A percentile compares a stretch with the other conserved stretches of the same genome.
Conservation (phyloP, 2,797 vertebrate genomes). For the Glossophaga mutica region DNA sequence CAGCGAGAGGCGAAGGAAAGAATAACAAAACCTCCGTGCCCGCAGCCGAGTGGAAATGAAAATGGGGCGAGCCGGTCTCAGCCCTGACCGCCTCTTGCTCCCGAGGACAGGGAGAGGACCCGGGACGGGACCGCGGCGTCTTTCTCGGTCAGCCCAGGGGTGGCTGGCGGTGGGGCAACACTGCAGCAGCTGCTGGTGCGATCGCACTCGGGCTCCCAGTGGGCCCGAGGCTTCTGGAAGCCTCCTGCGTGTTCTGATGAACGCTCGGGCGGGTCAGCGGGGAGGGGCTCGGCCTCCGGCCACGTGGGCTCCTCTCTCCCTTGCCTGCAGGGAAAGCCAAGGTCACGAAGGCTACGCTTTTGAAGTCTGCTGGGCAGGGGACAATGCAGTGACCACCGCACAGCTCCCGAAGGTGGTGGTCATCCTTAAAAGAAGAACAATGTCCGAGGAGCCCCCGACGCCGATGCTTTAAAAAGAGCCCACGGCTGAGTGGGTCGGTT, state of each 20-base stretch:
- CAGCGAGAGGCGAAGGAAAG: neutral
- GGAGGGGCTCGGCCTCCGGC: rapidly evolving
- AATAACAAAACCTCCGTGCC: neutral
- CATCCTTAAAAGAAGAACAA: neutral
- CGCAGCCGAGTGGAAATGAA: neutral
- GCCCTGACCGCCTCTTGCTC: neutral
- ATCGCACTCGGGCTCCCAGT: neutral
- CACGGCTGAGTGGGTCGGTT: no score
- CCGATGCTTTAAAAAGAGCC: neutral
- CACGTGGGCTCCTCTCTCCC: neutral
- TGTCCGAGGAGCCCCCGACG: neutral
- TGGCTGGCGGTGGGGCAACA: neutral
- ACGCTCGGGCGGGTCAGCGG: neutral
- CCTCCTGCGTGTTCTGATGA: neutral
- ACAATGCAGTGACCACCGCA: neutral
- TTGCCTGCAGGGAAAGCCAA: neutral
- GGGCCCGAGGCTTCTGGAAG: neutral
- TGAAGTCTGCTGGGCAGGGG: neutral
- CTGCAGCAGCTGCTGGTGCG: neutral
- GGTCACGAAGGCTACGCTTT: rapidly evolving
- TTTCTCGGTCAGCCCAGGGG: neutral
- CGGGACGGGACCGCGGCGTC: rapidly evolving
- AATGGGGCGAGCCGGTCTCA: rapidly evolving
- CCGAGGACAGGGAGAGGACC: neutral
- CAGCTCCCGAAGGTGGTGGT: neutral